A percentile compares a stretch with the other conserved stretches of the same genome.
Evolutionary conservation across 2,113 vertebrate genomes (phyloP).

Genomic region (Grus americana): DNA sequence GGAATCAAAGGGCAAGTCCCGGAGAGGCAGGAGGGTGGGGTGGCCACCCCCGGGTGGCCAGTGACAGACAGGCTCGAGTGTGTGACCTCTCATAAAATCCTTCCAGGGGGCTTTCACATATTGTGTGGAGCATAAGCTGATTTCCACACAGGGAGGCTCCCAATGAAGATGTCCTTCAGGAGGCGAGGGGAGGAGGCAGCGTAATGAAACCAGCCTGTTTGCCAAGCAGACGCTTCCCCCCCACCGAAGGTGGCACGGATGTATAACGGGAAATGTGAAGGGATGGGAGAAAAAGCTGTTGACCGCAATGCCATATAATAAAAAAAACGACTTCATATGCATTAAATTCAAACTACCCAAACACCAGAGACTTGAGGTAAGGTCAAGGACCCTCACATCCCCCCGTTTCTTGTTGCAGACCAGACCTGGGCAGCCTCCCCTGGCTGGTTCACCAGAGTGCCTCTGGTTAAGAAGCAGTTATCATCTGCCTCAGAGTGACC

Average conservation of each 20-base stretch:
- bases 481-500: slow-evolving; percentile 14
- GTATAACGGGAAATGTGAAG: not conserved
- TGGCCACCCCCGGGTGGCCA: not conserved
- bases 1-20: slow-evolving; percentile 27
- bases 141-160: not conserved
- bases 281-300: not conserved
- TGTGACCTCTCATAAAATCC: slow-evolving; percentile 46
- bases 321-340: not conserved
- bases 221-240: not conserved
- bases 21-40: not conserved
- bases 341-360: not conserved
- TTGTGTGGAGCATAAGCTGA: not conserved
- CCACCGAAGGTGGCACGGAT: fast-evolving
- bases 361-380: not conserved
- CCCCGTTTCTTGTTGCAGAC: not conserved
- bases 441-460: not conserved
- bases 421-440: not conserved
- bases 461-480: slow-evolving; percentile 13
- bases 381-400: not conserved
- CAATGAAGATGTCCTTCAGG: slow-evolving; percentile 33
- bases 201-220: slow-evolving; percentile 18
- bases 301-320: not conserved
- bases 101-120: not conserved
- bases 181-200: not conserved
- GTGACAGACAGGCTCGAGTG: not conserved